Conservation (phyloP, 1,140 invertebrate genomes). For the Reticulitermes speratus region DNA sequence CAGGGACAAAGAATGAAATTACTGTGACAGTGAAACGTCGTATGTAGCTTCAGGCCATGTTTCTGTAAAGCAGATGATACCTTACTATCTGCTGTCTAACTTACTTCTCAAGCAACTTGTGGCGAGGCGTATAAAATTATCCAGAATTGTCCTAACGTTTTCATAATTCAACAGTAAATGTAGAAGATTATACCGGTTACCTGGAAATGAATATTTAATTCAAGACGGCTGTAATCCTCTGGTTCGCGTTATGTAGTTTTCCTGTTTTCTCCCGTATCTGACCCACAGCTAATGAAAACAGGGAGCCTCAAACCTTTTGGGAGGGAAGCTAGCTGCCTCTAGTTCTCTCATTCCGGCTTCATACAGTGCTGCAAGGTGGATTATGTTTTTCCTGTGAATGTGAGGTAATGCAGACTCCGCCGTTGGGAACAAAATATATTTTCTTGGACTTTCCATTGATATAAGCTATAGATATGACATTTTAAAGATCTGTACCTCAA, state of each 20-base stretch:
- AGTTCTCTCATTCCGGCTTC: background rate
- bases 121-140: too few species aligned
- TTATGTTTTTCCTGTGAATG: background rate
- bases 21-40: too few species aligned
- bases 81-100: too few species aligned
- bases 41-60: too few species aligned
- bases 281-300: background rate
- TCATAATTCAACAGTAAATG: background rate
- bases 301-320: background rate
- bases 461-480: background rate
- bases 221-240: background rate
- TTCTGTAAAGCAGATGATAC: too few species aligned
- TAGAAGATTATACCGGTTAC: background rate
- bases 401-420: background rate
- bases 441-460: background rate
- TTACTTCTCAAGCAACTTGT: too few species aligned
- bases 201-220: background rate
- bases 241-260: background rate
- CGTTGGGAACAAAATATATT: background rate
- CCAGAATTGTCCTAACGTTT: too few species aligned
- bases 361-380: background rate
- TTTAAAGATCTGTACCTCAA: too few species aligned
- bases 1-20: too few species aligned
- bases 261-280: background rate
- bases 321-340: background rate